These are phyloP conservation scores for Papilio polytes DNA, from an alignment of 1,140 invertebrate species.

Conservation along the genomic window DNA sequence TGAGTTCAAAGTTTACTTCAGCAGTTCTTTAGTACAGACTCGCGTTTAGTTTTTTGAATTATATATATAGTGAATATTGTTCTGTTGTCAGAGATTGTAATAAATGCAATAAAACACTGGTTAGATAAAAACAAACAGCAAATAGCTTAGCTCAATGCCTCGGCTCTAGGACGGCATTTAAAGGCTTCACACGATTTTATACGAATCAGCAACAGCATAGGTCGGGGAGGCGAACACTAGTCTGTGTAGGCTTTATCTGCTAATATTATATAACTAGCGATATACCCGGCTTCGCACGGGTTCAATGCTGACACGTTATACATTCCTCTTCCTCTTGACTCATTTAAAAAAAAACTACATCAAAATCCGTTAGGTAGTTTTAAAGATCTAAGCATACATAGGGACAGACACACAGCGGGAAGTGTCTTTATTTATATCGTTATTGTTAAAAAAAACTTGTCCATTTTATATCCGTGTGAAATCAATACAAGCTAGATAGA, in stretches of 20 bases:
- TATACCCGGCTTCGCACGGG: no score
- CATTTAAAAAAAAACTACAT: no score
- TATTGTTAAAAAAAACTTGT: not conserved
- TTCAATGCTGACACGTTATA: no score
- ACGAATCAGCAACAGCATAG: constrained; percentile 4
- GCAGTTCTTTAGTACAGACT: not conserved
- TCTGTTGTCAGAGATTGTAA: no score
- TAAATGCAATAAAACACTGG: constrained; percentile 1
- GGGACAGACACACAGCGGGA: no score
- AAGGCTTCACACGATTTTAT: constrained; percentile 14
- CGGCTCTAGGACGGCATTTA: not conserved
- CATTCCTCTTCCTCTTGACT: no score
- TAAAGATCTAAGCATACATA: no score
- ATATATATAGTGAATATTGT: no score
- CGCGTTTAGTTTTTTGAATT: not conserved
- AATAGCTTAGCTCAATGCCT: constrained; percentile 6
- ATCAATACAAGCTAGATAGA: not conserved
- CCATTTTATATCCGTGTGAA: not conserved
- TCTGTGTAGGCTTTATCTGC: not conserved
- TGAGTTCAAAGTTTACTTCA: not conserved
- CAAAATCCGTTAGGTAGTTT: no score
- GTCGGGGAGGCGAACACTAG: not conserved
- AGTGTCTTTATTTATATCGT: not conserved
- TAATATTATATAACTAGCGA: not conserved
- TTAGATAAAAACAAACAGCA: constrained; percentile 1